Base-by-base conservation (phyloP, 2,797 vertebrate species). In the Sebastes umbrosus region DNA sequence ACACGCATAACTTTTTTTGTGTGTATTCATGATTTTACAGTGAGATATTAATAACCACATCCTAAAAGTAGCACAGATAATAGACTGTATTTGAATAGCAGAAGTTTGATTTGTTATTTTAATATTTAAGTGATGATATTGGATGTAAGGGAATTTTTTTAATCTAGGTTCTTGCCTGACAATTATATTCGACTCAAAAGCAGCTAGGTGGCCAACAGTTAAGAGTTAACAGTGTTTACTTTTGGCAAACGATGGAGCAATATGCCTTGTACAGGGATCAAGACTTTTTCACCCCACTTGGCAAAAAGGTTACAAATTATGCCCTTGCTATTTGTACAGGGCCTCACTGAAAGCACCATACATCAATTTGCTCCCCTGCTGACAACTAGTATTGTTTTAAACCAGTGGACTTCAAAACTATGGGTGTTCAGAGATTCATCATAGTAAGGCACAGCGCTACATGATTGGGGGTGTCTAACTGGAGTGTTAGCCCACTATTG, bases 231-330 rank as follows among this genome's bases (percentile, higher is more conserved):
- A 43, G 54, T 43, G 24, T 72, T 69, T 24, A 69, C 36, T 55
- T 50, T 20, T 66, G 29, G 50, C 20, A 73, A 82, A 75, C 8
- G 10, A 62, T 77, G 22, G 20, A 36, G 22, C 31, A 63, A 59
- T 29, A 25, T 4, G 11, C 59, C 34, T 58, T 54, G 7, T 68
- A 70, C 52, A 64, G 5, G 39, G 46, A 77, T 82, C 39, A 81
- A 62, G 65, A 75, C 25, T 34, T 78, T 50, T 58, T 46, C 63
- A 29, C n/a, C 34, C 55, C 13, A 68, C 13, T 34, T 70, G 34
- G 27, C 50, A 77, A 73, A 85, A 75, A 66, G 54, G 27, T 72
- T 85, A 85, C 83, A 89, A 84, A 90, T 79, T 32, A 80, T 64
- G 25, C 54, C 60, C 43, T 64, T 79, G 34, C 67, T 55, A n/a